These are phyloP conservation scores for Gadopsis bispinosus DNA, from an alignment of 2,797 vertebrate species.

Conservation along the genomic window DNA sequence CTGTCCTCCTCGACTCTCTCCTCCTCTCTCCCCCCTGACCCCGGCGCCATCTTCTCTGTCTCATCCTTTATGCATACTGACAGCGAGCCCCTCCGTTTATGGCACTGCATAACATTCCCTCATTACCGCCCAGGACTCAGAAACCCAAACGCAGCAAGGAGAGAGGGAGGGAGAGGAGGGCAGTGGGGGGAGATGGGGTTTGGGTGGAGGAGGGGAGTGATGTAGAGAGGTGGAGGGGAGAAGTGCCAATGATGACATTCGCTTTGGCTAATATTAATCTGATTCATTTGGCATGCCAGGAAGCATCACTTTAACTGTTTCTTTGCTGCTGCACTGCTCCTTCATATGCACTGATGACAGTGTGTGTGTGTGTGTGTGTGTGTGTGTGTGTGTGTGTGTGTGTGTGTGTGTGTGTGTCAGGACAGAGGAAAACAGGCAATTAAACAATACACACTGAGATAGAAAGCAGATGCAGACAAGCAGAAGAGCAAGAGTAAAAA, in stretches of 20 bases:
- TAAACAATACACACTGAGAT: slow-evolving; percentile 32
- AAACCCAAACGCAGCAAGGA: slow-evolving; percentile 79
- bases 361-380: slow-evolving; percentile 13
- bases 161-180: slow-evolving; percentile 21
- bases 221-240: slow-evolving; percentile 74
- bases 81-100: slow-evolving; percentile 93
- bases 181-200: slow-evolving; percentile 34
- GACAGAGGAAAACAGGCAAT: slow-evolving; percentile 35
- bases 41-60: slow-evolving; percentile 90
- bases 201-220: slow-evolving; percentile 17
- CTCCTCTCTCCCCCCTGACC: slow-evolving; percentile 83
- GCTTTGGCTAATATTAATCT: slow-evolving; percentile 93
- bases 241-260: slow-evolving; percentile 93
- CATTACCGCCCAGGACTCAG: slow-evolving; percentile 93
- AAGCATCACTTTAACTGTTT: slow-evolving; percentile 88
- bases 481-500: slow-evolving; percentile 10
- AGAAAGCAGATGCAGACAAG: slow-evolving; percentile 47
- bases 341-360: slow-evolving; percentile 1
- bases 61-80: slow-evolving; percentile 96
- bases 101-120: slow-evolving; percentile 95
- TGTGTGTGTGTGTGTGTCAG: slow-evolving; percentile 18
- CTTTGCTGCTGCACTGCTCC: slow-evolving; percentile 47
- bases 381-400: slow-evolving; percentile 14
- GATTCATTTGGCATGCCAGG: slow-evolving; percentile 89
- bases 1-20: slow-evolving; percentile 53